These are phyloP conservation scores for Sebastes nivosus DNA, from an alignment of 2,797 vertebrate genomes.

Conservation along the genomic window DNA sequence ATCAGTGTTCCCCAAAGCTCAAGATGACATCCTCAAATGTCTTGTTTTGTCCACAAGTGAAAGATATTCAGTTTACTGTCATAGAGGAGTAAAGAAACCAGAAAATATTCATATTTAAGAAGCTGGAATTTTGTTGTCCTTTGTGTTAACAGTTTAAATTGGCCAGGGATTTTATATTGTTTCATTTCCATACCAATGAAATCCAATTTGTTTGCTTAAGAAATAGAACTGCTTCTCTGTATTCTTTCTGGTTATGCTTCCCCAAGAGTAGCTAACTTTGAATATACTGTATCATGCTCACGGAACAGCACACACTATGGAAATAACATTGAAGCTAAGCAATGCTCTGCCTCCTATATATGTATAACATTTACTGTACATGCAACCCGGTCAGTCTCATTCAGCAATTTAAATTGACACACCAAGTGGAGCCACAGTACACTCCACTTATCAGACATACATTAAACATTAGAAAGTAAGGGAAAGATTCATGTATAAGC, in stretches of 20 bases:
- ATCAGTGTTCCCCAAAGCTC: no score
- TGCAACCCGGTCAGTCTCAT: slow-evolving; percentile 5
- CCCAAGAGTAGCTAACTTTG: neutral
- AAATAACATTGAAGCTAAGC: slow-evolving; percentile 4
- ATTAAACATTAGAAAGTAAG: slow-evolving; percentile 20
- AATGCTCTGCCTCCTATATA: neutral
- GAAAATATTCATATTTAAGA: no score
- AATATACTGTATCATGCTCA: neutral
- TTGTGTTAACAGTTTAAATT: neutral
- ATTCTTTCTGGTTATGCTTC: neutral
- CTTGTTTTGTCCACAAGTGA: no score
- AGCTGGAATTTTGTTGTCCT: neutral
- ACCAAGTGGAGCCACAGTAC: neutral
- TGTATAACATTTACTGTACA: neutral
- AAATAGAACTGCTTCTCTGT: neutral
- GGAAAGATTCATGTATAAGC: slow-evolving; percentile 41
- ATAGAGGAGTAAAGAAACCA: no score
- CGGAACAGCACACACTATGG: neutral
- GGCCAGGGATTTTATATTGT: neutral
- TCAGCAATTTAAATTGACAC: slow-evolving; percentile 5
- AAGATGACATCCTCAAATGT: no score
- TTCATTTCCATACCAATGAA: neutral
- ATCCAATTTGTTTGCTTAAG: neutral
- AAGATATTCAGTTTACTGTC: no score
- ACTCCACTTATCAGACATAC: slow-evolving; percentile 23